Evolutionary conservation across 2,888 invertebrate species (phyloP), one percentile per base, ranked within the genome.

Genomic region (Junonia oenone): DNA sequence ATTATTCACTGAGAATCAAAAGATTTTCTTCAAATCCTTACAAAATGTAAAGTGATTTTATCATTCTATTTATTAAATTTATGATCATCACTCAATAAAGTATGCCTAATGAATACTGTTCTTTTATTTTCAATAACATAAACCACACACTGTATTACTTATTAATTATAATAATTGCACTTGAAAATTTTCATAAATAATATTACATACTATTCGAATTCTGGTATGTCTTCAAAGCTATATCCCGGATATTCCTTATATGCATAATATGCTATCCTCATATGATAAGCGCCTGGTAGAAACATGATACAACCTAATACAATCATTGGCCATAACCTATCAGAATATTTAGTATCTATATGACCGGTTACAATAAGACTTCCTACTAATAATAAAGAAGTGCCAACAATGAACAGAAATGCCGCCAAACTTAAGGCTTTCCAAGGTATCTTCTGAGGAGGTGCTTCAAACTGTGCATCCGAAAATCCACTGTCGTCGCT

Each of bases 221-320:
- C 96, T 38, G 97, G 97, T 82, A 97, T 97, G 81, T 97, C 97
- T 70, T 95, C 94, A 79, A 94, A 97, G 45, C 95, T 95, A 78
- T 94, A 97, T 0, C 97, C 97, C 50, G 94, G 94, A 72, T 95
- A 94, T 72, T 95, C 93, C 67, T 94, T 93, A 78, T 94, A 96
- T 0, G 97, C 97, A 82, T 94, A 95, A 75, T 95, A 94, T 29
- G 97, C 96, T 73, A 98, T 95, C 67, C 96, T 92, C 46, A 97
- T 93, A 76, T 98, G 97, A 82, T 98, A 98, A 50, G 95, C 95
- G 37, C 97, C 98, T 0, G 98, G 98, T 64, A 98, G 94, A 73
- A 98, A 97, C 96, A 97, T 97, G 35, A 98, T 90, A 17, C 93
- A 90, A 29, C 98, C 98, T 71, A 98, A 88, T 65, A 97, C 94